Conservation (phyloP, 2,113 vertebrate species). For the Oenanthe oenanthe region DNA sequence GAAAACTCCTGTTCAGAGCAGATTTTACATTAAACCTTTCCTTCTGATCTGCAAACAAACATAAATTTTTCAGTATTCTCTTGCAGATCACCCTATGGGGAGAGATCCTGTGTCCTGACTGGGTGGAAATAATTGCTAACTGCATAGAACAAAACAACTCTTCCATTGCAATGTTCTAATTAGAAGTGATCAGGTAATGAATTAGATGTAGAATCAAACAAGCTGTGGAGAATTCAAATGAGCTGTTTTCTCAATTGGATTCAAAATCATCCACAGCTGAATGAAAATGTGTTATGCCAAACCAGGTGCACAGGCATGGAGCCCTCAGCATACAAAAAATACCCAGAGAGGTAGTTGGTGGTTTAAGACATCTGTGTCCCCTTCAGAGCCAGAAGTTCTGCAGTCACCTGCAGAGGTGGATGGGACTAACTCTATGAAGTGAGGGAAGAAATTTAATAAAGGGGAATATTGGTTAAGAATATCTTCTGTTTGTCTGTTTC, state of each 20-base stretch:
- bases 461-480: neutral
- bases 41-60: neutral
- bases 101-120: neutral
- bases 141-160: constrained; percentile 17
- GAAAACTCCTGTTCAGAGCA: no score
- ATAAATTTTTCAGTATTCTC: neutral
- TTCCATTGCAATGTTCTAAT: constrained; percentile 59
- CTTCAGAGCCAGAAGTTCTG: neutral
- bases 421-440: neutral
- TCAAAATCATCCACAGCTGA: neutral
- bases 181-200: constrained; percentile 55
- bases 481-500: neutral
- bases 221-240: constrained; percentile 59
- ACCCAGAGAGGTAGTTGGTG: neutral
- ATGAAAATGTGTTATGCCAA: constrained; percentile 4
- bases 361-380: neutral
- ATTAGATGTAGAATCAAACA: constrained; percentile 32
- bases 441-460: neutral
- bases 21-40: neutral
- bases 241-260: constrained; percentile 19
- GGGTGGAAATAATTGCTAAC: neutral
- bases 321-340: neutral
- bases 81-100: neutral
- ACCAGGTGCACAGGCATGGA: neutral
- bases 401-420: neutral